Evolutionary conservation across 2,113 vertebrate species (phyloP), one percentile per base, ranked within the genome.

Genomic region (Hydropotes inermis): DNA sequence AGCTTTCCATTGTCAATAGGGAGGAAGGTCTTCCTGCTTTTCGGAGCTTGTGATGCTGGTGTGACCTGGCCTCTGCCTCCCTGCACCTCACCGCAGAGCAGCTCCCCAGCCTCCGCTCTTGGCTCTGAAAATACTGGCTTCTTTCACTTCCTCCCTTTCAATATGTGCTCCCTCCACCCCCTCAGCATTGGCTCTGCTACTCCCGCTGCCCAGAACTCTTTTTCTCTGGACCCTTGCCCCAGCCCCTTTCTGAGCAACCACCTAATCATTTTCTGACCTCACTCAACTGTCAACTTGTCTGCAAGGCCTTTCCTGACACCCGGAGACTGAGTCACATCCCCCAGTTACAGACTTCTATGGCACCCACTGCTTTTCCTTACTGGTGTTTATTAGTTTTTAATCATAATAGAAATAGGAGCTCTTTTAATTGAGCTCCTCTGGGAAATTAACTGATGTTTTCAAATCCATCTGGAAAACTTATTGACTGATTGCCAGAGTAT

Each of bases 331-430:
- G 57, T 83, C 70, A 74, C 23, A 81, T 33, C 25, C 67, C 13
- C 61, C 19, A n/a, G 9, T n/a, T 4, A 89, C 28, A 96, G 50
- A 97, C 19, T 47, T 92, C 93, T 74, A 58, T 30, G 70, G 61
- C 25, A 79, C 21, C n/a, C 36, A 60, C 13, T 70, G 84, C n/a
- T 95, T 93, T 95, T 95, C 78, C 79, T 91, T 86, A 91, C 82
- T 74, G 89, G 86, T 93, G 79, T 91, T 93, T 97, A 95, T 94
- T 97, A 60, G n/a, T 67, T 96, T 92, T 95, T 94, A 94, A 97
- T 95, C 88, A 91, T 45, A 89, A 93, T 43, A 95, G 94, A 97
- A 88, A 61, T n/a, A n/a, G n/a, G n/a, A n/a, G n/a, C 60, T 74
- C 84, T 95, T 94, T 94, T 94, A 95, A 95, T 96, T 97, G 91